Evolutionary conservation across 2,888 invertebrate species (phyloP).

Genomic region (Folsomia manolachei): DNA sequence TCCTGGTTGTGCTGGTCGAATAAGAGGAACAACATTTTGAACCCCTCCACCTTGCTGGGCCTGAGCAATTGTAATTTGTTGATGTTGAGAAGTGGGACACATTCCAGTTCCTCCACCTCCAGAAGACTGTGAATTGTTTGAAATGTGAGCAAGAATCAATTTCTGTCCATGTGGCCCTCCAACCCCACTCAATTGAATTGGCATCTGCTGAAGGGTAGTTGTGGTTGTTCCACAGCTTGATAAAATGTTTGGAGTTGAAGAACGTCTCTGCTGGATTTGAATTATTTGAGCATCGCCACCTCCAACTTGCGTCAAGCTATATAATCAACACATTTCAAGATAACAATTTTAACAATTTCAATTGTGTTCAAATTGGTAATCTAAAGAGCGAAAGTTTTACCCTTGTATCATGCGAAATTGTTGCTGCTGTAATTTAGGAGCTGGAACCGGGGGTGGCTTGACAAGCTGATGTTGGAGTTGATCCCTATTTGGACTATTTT

Average conservation of each 20-base stretch:
- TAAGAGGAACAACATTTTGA: constrained; percentile 29
- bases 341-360: neutral
- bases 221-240: constrained; percentile 12
- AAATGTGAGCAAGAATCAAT: constrained; percentile 47
- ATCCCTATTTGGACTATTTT: constrained; percentile 87
- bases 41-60: constrained; percentile 23
- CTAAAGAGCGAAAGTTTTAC: constrained; percentile 21
- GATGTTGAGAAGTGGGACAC: too few relatives aligned
- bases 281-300: constrained; percentile 31
- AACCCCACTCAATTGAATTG: constrained; percentile 37
- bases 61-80: constrained; percentile 14
- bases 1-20: constrained; percentile 48
- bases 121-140: constrained; percentile 31
- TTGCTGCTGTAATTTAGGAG: constrained; percentile 27
- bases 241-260: constrained; percentile 43
- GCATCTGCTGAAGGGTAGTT: neutral
- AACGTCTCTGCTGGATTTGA: constrained; percentile 41
- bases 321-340: neutral
- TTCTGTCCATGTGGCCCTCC: constrained; percentile 44
- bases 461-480: constrained; percentile 79
- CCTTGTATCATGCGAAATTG: constrained; percentile 23
- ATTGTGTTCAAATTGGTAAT: constrained; percentile 8
- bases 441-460: constrained; percentile 70
- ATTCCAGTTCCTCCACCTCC: constrained; percentile 25
- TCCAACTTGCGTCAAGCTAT: constrained; percentile 5